A percentile compares a stretch with the other conserved stretches of the same genome.
These are phyloP conservation scores for Hippolais icterina DNA, from an alignment of 2,113 vertebrate species.

Conservation along the genomic window DNA sequence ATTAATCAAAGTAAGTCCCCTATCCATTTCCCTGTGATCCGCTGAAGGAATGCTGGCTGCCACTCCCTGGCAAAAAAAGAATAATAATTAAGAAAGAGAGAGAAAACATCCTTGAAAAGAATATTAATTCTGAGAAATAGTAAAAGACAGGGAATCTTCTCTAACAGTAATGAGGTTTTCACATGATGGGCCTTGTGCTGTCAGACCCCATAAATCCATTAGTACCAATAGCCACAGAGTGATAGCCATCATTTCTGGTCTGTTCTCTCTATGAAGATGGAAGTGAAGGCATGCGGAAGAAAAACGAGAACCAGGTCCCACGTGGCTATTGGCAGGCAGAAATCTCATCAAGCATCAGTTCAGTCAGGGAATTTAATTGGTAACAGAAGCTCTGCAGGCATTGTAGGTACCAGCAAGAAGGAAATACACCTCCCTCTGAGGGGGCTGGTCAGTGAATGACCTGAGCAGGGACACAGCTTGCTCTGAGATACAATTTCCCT, in stretches of 20 bases:
- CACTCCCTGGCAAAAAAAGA: too few species aligned
- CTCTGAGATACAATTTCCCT: background rate
- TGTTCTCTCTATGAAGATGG: background rate
- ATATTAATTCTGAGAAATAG: background rate
- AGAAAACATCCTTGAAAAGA: background rate
- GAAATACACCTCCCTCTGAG: rapidly evolving
- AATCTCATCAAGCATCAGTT: background rate
- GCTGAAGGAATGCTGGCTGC: background rate
- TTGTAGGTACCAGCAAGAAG: background rate
- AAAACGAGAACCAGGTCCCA: background rate
- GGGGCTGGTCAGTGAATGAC: background rate
- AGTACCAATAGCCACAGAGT: rapidly evolving
- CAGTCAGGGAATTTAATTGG: background rate
- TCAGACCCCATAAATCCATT: background rate
- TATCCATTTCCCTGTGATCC: background rate
- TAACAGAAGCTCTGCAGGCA: background rate
- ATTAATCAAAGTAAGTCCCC: background rate
- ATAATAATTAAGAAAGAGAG: background rate
- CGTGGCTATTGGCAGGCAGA: background rate
- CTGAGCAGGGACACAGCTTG: background rate
- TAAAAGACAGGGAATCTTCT: background rate
- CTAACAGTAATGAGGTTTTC: rapidly evolving
- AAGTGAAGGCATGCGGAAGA: background rate
- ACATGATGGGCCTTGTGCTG: rapidly evolving
- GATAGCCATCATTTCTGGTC: background rate